A percentile compares a stretch with the other conserved stretches of the same genome.
phyloP scores from a whole-genome alignment of 2,797 vertebrate species.

The Oreochromis grahami region DNA sequence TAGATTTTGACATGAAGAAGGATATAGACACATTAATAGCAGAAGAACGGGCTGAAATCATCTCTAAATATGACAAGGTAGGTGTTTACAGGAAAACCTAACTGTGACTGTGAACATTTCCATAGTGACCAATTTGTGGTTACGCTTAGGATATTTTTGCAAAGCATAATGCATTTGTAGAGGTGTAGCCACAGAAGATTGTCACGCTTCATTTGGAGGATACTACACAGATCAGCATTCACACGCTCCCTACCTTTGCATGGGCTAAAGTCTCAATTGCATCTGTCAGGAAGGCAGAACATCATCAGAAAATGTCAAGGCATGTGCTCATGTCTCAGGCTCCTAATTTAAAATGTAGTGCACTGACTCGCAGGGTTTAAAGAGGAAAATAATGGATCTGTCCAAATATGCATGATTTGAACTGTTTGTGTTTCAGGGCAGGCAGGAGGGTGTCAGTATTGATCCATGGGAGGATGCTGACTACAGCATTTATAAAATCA shows the following conservation, averaged over 20 bases:
- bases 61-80: constrained; percentile 88
- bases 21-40: constrained; percentile 85
- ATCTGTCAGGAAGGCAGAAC: background rate
- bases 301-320: background rate
- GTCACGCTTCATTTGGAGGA: background rate
- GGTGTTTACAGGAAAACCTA: background rate
- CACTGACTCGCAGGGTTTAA: background rate
- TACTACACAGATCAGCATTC: accelerated
- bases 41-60: constrained; percentile 85
- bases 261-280: background rate
- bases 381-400: background rate
- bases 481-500: constrained; percentile 86
- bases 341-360: background rate
- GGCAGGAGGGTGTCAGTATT: constrained; percentile 81
- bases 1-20: constrained; percentile 93
- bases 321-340: background rate
- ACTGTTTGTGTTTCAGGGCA: constrained; percentile 73
- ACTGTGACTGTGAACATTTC: background rate
- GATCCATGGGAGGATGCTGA: constrained; percentile 91
- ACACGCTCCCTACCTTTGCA: background rate
- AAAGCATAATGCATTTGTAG: background rate
- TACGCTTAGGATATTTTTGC: background rate
- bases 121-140: background rate
- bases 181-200: background rate
- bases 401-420: background rate